These are phyloP conservation scores for Anguilla rostrata DNA, from an alignment of 2,113 vertebrate species.

Conservation along the genomic window DNA sequence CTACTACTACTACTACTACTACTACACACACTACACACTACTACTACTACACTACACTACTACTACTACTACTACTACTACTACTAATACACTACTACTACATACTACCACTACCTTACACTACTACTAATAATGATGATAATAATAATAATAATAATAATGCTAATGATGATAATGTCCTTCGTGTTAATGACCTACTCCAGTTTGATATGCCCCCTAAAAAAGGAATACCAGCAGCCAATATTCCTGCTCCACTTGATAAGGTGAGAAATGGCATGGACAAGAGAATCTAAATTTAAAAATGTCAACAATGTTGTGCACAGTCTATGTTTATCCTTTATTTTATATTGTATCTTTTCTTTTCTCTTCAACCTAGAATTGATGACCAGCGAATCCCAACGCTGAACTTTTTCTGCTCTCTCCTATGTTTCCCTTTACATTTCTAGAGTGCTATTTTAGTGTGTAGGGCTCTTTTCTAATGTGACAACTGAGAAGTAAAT, in stretches of 20 bases:
- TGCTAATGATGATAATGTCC: too few relatives aligned
- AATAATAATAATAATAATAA: too few relatives aligned
- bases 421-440: background rate
- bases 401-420: background rate
- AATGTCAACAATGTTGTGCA: background rate
- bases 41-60: too few relatives aligned
- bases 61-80: too few relatives aligned
- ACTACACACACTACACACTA: too few relatives aligned
- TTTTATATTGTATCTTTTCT: background rate
- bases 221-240: background rate
- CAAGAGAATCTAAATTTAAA: background rate
- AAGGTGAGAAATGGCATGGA: background rate
- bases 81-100: too few relatives aligned
- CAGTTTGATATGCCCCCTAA: background rate
- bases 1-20: too few relatives aligned
- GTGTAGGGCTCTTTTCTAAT: too few relatives aligned
- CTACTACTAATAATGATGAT: too few relatives aligned
- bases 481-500: too few relatives aligned
- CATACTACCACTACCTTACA: too few relatives aligned
- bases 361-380: background rate
- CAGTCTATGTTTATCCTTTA: background rate
- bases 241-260: background rate
- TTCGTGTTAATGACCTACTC: background rate
- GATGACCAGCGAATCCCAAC: background rate
- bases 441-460: too few relatives aligned